Evolutionary conservation across 2,888 invertebrate species (phyloP), one percentile per base, ranked within the genome.

Genomic region (Pristionchus arcanus): DNA sequence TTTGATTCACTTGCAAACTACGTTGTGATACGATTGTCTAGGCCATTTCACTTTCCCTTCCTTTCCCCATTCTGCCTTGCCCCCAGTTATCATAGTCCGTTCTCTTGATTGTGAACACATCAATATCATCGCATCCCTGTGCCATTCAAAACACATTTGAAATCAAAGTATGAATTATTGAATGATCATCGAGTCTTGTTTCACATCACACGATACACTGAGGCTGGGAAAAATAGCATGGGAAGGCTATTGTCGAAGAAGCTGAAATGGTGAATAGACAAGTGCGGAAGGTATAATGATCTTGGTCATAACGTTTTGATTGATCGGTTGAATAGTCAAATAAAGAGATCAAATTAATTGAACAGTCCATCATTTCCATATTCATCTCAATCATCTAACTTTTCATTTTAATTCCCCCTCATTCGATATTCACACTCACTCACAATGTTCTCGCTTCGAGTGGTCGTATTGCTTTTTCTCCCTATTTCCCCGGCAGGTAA

Each of bases 101-200:
- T 77, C 77, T 59, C 59, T 53, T 81, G 28, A 49, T 81, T 81
- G 81, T 81, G 28, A 49, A 28, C 49, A 42, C 81, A 81, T 49
- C 49, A 21, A 81, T 81, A 81, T 81, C 81, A 77, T 77, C 37
- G 31, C 37, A n/a, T 81, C 42, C 49, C 81, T 81, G 81, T 81
- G 81, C 81, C 81, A 81, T 81, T 21, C 42, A 81, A 74, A n/a
- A 49, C 37, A 37, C n/a, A 81, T 13, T 19, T 53, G 28, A 81
- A n/a, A 81, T 81, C 49, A 81, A 81, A 81, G 49, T 49, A 81
- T 49, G 81, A 81, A 77, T 49, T 81, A 49, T 81, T 81, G 49
- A 81, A 25, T 42, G 77, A 77, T 71, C 15, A 16, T 71, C 28
- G 71, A 71, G 71, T 71, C 42, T 68, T 68, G 68, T 68, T n/a